Conservation (phyloP, 2,113 vertebrate genomes). For the Peromyscus leucopus region DNA sequence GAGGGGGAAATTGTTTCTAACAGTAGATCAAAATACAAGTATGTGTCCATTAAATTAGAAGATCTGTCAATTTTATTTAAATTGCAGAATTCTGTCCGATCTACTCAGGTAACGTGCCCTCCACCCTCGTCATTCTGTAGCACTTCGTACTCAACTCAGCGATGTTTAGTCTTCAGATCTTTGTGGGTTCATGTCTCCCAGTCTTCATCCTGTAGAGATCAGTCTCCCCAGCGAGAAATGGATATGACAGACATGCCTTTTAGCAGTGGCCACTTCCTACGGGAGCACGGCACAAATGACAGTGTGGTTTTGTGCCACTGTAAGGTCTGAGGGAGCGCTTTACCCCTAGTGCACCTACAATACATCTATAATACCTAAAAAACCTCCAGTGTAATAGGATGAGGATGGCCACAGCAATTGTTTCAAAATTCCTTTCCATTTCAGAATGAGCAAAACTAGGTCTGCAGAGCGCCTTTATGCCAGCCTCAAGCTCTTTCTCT, state of each 20-base stretch:
- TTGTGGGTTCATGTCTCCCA: background rate
- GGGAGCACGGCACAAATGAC: background rate
- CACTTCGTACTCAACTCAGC: constrained; percentile 1
- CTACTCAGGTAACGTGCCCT: background rate
- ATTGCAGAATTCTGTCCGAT: constrained; percentile 45
- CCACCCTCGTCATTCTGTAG: background rate
- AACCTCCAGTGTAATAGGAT: background rate
- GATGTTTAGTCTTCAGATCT: background rate
- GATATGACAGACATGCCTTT: background rate
- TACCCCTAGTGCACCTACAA: background rate
- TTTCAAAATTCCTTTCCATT: background rate
- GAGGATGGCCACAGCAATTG: background rate
- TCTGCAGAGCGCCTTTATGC: background rate
- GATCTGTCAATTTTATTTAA: constrained; percentile 32
- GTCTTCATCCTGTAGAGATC: background rate
- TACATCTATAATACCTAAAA: background rate
- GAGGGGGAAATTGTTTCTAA: background rate
- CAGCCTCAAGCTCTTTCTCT: background rate
- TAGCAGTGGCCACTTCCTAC: background rate
- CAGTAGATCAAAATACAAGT: constrained; percentile 14
- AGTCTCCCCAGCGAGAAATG: background rate
- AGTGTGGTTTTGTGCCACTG: background rate
- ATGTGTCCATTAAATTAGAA: constrained; percentile 53
- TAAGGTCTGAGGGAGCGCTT: background rate
- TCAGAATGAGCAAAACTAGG: background rate